Base-by-base conservation (phyloP, 2,888 invertebrate species). In the Tortricodes alternella region DNA sequence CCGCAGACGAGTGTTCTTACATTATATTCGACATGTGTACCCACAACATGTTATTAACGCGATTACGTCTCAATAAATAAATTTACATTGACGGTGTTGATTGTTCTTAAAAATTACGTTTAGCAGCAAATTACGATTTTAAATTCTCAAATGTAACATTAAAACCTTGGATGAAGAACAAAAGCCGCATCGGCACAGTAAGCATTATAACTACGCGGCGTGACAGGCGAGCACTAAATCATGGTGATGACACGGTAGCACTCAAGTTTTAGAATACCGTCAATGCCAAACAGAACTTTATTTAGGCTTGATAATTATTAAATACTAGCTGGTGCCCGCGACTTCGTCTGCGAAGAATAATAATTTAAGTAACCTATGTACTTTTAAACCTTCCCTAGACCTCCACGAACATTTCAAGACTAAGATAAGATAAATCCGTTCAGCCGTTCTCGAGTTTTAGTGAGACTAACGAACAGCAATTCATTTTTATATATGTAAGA, bases 131-230 rank as follows among this genome's bases (percentile, higher is more conserved):
- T n/a, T n/a, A n/a, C n/a, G n/a, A n/a, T n/a, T n/a, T n/a, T n/a
- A 29, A 29, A n/a, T 3, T 5, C 9, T n/a, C 5, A 9, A 9
- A 15, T 2, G 15, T 16, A 13, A 29, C n/a, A 34, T 15, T 37
- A n/a, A 41, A 4, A 41, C 24, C 15, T 15, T 8, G 21, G 23
- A 9, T 2, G 15, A n/a, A n/a, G n/a, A 16, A 41, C 41, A 24
- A 41, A 24, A 41, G 24, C 41, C 23, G 41, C 24, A 11, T 38
- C 11, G 11, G 39, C 53, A 41, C 41, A 35, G 34, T 24, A 23
- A 53, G 34, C 29, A 21, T 13, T 43, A 43, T 38, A 46, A 29
- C 53, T 41, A 41, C 48, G 41, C 2, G 39, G 34, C 53, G 48
- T 48, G 48, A 55, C 46, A 37, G 8, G n/a, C 5, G 13, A 39